Base-by-base conservation (phyloP, 2,113 vertebrate genomes). In the Planiliza haematocheilus region DNA sequence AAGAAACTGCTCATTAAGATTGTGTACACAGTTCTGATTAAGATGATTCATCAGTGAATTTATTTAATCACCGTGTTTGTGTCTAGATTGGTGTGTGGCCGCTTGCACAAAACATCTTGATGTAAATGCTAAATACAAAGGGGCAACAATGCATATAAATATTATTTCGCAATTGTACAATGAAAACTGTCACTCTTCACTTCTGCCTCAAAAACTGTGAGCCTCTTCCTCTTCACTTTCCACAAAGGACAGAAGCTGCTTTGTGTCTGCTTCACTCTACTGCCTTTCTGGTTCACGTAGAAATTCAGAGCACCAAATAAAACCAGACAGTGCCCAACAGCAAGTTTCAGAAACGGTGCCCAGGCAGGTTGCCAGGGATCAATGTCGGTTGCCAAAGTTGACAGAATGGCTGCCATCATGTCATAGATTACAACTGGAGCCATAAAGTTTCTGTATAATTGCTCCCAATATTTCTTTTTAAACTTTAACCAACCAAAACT, bases 321-420 rank as follows among this genome's bases (percentile, higher is more conserved):
- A 71, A 68, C 24, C 69, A 60, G 41, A 4, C 65, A 66, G 37
- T 7, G 2, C 39, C 48, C 11, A 8, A 50, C 56, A 30, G 56
- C 57, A 20, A 61, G 30, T 69, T 79, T 75, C 43, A 67, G 52
- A 75, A 39, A 70, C 8, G n/a, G 42, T 45, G 17, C 36, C 52
- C 78, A 70, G 50, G 39, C 45, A 14, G 50, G 17, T 70, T 77
- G 78, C 69, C 62, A 61, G 56, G 24, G 37, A 42, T 59, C 41
- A 30, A 70, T 61, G 53, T 7, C 7, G 38, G 21, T 50, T 77
- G 63, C 59, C 48, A 74, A 65, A 53, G 55, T 50, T 68, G 71
- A 74, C 43, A 66, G 55, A 62, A 49, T 16, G 24, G 56, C 53
- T 43, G 70, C 78, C 38, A 70, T 73, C 37, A 58, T 56, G 7